Conservation (phyloP, 1,140 invertebrate species). For the Drosophila parabipectinata region DNA sequence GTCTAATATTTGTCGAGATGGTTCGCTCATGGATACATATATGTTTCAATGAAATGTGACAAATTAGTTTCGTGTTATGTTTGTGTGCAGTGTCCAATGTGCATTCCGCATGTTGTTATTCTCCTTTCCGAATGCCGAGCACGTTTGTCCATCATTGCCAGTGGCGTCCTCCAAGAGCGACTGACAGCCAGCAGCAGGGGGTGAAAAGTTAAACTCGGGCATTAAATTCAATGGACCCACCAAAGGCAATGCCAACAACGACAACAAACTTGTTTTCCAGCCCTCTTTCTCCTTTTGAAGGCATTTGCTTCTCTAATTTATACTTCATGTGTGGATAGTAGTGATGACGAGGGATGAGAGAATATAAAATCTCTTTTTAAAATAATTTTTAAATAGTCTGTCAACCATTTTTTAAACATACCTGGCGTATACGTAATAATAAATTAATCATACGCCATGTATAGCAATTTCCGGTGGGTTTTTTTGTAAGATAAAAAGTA, state of each 20-base stretch:
- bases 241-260: constrained; percentile 27
- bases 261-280: constrained; percentile 36
- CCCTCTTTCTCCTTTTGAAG: not conserved
- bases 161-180: not conserved
- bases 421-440: not conserved
- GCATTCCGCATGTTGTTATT: constrained; percentile 8
- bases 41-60: constrained; percentile 5
- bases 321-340: not conserved
- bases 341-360: not conserved
- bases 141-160: constrained; percentile 20
- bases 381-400: not conserved
- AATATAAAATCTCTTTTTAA: no score
- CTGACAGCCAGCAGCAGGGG: not conserved
- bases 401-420: not conserved
- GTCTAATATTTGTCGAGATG: not conserved
- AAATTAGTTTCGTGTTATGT: constrained; percentile 1
- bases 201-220: constrained; percentile 47
- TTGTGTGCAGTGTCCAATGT: not conserved
- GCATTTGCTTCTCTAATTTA: not conserved
- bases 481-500: not conserved
- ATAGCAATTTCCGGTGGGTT: not conserved
- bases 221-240: constrained; percentile 49
- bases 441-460: not conserved
- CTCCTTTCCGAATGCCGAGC: constrained; percentile 9
- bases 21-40: not conserved